These are phyloP conservation scores for Sesia apiformis DNA, from an alignment of 2,888 invertebrate genomes.

Conservation along the genomic window DNA sequence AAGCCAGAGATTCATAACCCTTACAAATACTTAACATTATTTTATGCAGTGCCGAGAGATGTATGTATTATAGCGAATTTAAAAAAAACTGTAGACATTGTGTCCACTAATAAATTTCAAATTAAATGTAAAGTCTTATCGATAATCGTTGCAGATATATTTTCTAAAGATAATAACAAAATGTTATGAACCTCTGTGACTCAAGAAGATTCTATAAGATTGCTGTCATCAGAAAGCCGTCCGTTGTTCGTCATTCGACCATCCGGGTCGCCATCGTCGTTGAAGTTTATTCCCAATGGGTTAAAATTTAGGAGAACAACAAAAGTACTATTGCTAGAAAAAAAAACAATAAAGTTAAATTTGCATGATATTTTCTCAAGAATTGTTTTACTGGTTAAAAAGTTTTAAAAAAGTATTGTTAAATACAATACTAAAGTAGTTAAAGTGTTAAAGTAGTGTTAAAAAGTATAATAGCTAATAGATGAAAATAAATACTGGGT, in stretches of 20 bases:
- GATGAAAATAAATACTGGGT: too few species aligned
- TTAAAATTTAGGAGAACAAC: too few species aligned
- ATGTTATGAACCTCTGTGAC: conserved; percentile 24
- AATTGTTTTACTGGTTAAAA: too few species aligned
- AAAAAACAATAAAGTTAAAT: too few species aligned
- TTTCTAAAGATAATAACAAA: conserved; percentile 9
- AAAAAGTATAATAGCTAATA: not conserved
- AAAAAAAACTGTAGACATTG: too few species aligned
- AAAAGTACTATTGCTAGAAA: too few species aligned
- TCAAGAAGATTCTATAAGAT: conserved; percentile 22
- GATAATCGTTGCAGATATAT: not conserved
- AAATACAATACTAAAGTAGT: not conserved
- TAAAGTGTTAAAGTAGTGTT: not conserved
- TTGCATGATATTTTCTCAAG: too few species aligned
- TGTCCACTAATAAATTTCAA: too few species aligned
- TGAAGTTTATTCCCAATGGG: conserved; percentile 5
- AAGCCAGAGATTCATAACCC: conserved; percentile 27
- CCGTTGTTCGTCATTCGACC: conserved; percentile 31
- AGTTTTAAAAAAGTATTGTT: too few species aligned
- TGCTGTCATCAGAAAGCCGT: conserved; percentile 41
- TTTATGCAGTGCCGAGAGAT: too few species aligned
- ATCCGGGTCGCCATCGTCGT: conserved; percentile 15
- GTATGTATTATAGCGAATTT: too few species aligned
- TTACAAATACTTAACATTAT: conserved; percentile 1
- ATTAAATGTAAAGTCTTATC: too few species aligned